These are phyloP conservation scores for Buphagus erythrorhynchus DNA, from an alignment of 2,797 vertebrate species.

Conservation along the genomic window DNA sequence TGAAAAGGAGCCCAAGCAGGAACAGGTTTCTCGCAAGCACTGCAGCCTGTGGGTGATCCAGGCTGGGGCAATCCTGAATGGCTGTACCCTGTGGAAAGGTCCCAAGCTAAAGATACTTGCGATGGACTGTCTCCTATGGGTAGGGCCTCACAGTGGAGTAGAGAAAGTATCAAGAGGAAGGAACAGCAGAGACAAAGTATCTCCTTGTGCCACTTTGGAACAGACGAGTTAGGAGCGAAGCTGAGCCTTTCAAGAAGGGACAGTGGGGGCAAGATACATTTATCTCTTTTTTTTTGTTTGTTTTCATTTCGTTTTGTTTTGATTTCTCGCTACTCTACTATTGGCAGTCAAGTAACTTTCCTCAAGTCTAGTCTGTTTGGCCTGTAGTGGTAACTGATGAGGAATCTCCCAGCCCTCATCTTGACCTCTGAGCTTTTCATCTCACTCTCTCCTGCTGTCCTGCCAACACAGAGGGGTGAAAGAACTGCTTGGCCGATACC, in stretches of 20 bases:
- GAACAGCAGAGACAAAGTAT: neutral
- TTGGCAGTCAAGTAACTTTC: neutral
- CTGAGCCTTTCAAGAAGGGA: neutral
- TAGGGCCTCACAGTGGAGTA: fast-evolving
- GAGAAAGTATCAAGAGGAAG: neutral
- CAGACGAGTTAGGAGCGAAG: neutral
- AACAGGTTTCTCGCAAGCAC: neutral
- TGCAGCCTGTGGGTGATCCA: neutral
- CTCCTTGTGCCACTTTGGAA: neutral
- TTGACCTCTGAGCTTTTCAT: neutral
- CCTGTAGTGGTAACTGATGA: neutral
- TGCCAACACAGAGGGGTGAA: neutral
- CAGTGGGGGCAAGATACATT: fast-evolving
- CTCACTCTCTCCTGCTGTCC: neutral
- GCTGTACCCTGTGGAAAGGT: neutral
- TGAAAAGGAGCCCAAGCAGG: neutral
- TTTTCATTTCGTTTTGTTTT: neutral
- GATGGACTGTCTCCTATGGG: neutral
- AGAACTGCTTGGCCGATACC: neutral
- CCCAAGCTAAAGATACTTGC: fast-evolving
- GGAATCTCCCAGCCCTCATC: neutral
- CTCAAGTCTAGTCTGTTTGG: neutral
- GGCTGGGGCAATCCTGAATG: neutral
- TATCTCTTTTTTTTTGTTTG: neutral
- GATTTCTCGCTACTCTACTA: neutral